Evolutionary conservation across 2,888 invertebrate genomes (phyloP).

Genomic region (Pterobdella sp.): DNA sequence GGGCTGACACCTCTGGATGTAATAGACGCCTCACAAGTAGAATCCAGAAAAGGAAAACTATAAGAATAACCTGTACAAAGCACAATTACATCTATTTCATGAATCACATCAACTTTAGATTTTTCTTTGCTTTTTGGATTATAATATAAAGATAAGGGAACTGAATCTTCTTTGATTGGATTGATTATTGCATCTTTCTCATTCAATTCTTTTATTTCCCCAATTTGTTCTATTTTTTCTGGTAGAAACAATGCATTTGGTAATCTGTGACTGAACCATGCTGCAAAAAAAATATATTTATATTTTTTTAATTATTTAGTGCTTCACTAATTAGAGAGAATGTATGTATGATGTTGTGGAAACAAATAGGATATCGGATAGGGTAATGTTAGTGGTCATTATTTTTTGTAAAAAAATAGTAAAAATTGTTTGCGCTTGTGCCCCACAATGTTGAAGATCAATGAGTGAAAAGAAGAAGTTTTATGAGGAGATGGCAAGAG

Average conservation of each 20-base stretch:
- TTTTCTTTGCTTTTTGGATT: too few species aligned
- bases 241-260: not conserved
- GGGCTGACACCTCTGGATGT: not conserved
- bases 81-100: slow-evolving; percentile 13
- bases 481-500: too few species aligned
- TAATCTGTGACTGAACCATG: slow-evolving; percentile 24
- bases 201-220: not conserved
- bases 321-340: too few species aligned
- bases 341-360: not conserved
- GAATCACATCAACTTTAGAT: not conserved
- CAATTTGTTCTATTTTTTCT: slow-evolving; percentile 19
- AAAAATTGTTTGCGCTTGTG: not conserved
- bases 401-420: not conserved
- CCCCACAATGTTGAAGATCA: too few species aligned
- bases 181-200: not conserved
- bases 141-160: too few species aligned
- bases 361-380: not conserved
- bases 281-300: not conserved
- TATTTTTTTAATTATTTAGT: too few species aligned
- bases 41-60: slow-evolving; percentile 20
- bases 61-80: slow-evolving; percentile 19
- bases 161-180: not conserved
- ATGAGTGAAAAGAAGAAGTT: too few species aligned
- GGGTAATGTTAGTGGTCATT: not conserved
- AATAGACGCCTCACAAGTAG: slow-evolving; percentile 16